Evolutionary conservation across 1,140 invertebrate genomes (phyloP).

Genomic region (Thalassaphorura encarpata): DNA sequence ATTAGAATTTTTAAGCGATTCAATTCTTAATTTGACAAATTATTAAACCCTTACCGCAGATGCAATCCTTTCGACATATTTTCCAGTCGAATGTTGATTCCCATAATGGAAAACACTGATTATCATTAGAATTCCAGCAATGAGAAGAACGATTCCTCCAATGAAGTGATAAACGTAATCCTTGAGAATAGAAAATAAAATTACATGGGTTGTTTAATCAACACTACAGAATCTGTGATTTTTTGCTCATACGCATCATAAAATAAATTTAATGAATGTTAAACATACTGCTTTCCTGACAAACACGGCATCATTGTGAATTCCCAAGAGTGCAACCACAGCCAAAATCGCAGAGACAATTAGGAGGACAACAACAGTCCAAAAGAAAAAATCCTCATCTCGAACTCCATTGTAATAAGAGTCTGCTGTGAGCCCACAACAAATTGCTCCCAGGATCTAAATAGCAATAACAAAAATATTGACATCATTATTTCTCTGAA

Average conservation of each 20-base stretch:
- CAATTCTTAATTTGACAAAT: neutral
- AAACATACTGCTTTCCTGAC: constrained; percentile 2
- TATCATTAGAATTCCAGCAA: constrained; percentile 4
- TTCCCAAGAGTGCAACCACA: constrained; percentile 1
- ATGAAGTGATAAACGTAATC: neutral
- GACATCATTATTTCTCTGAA: neutral
- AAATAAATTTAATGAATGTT: neutral
- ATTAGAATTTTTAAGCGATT: neutral
- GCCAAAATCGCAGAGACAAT: constrained; percentile 9
- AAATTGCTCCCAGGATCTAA: constrained; percentile 4
- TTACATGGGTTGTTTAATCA: no score
- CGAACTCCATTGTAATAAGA: neutral
- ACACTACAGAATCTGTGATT: no score
- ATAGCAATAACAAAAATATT: neutral
- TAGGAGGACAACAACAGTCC: constrained; percentile 2
- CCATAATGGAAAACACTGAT: neutral
- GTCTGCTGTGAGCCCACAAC: neutral
- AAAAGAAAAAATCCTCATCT: constrained; percentile 8
- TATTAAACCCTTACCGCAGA: neutral
- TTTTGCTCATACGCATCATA: neutral
- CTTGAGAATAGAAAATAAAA: neutral
- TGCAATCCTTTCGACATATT: neutral
- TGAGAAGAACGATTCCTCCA: neutral
- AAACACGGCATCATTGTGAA: neutral
- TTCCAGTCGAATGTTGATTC: neutral